Evolutionary conservation across 2,888 invertebrate species (phyloP), one percentile per base, ranked within the genome.

Genomic region (Noctua fimbriata): DNA sequence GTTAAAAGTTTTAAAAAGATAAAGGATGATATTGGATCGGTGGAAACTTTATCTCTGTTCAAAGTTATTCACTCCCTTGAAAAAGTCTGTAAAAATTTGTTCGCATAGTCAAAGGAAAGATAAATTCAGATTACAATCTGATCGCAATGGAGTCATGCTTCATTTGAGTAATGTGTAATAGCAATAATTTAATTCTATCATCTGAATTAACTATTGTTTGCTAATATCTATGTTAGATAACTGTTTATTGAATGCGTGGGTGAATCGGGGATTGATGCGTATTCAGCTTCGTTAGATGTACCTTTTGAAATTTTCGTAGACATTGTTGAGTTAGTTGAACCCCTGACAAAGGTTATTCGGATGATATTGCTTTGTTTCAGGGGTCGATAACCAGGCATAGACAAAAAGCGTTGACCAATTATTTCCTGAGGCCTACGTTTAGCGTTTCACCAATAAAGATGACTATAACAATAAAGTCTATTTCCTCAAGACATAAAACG

Each of bases 181-280:
- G 80, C 89, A 87, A 90, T 90, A 88, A 91, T 91, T 91, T 89
- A 89, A 92, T 90, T 91, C 84, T 90, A 88, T 87, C 88, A 88
- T 87, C 90, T 78, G 82, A 89, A 90, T 90, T 87, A 88, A 90
- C 90, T 89, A 91, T 92, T 92, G 92, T 91, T 91, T 88, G 87
- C 89, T 86, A 85, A 90, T 86, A 88, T 80, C 81, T 84, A 79
- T 82, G 78, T 87, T 83, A 83, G 84, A 85, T 88, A 86, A 79
- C 79, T 80, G 87, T 88, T 90, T 89, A 91, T 90, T 91, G 83
- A 89, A 87, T 89, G 84, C 82, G 84, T 88, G 83, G 86, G 78
- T 83, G 79, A 74, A 78, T 79, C 81, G 79, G 77, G 78, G 58
- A 80, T 78, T 69, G 75, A 81, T 81, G 79, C 52, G 81, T 83